Evolutionary conservation across 2,113 vertebrate species (phyloP), one percentile per base, ranked within the genome.

Genomic region (Symphodus melops): DNA sequence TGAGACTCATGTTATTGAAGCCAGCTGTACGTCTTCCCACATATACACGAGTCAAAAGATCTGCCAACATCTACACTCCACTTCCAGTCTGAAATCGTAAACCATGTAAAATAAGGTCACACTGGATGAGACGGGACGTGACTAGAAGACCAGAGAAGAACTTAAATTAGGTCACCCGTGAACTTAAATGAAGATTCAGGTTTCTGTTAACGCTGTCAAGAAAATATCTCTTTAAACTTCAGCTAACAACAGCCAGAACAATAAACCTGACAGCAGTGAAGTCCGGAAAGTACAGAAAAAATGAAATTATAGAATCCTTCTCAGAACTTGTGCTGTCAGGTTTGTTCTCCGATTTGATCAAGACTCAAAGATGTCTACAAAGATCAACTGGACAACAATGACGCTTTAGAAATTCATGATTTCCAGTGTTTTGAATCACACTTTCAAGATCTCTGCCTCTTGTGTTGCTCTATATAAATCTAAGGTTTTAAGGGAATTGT

Each of bases 21-120:
- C n/a, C 63, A 82, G 54, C 73, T 84, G 64, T 48, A 54, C 41
- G 9, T 9, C 11, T 44, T 72, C 33, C 20, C 75, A 78, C 55
- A 60, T 17, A 20, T 4, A 4, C 13, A 10, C 8, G 14, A 57
- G 64, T 19, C 64, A 77, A 79, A 68, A 72, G 11, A 53, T 68
- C 37, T 42, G 19, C 28, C 33, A 20, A 37, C 25, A 1, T 19
- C 20, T 49, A 2, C 1, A 13, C 53, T 25, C 12, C 41, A 33
- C 19, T n/a, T 49, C 39, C 20, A 28, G 33, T 10, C 12, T 54
- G 55, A 39, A 60, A 79, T 48, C 3, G 37, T 37, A 54, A 52
- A 42, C 67, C 14, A 4, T 3, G 14, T 3, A 1, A 46, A 52
- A 36, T 25, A 3, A 36, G 25, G 16, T 0, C n/a, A 36, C 3